These are phyloP conservation scores for Pocillopora grandis DNA, from an alignment of 92 coral and sea anemone species.

Conservation along the genomic window DNA sequence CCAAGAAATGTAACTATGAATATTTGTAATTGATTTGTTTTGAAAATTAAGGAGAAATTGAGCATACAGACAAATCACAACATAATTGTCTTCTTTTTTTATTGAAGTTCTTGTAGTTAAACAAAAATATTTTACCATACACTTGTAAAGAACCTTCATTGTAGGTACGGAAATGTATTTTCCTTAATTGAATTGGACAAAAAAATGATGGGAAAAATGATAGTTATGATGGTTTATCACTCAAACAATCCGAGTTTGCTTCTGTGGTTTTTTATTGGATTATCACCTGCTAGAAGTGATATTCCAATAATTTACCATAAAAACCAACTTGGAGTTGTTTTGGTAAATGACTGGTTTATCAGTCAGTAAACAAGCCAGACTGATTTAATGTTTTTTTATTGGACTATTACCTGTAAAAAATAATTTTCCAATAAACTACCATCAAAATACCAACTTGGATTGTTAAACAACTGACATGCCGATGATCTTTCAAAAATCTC, in stretches of 20 bases:
- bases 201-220: not conserved
- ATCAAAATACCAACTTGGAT: constrained; percentile 30
- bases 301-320: constrained; percentile 21
- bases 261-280: constrained; percentile 19
- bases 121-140: constrained; percentile 1
- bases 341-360: constrained; percentile 32
- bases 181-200: not conserved
- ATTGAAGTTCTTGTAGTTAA: not conserved
- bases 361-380: constrained; percentile 19
- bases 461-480: constrained; percentile 23
- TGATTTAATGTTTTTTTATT: constrained; percentile 5
- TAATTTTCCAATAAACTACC: constrained; percentile 45
- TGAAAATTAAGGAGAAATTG: constrained; percentile 10
- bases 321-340: constrained; percentile 26
- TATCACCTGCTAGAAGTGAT: constrained; percentile 29
- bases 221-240: not conserved
- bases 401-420: constrained; percentile 19
- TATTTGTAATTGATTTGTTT: constrained; percentile 26
- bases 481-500: constrained; percentile 36
- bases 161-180: not conserved
- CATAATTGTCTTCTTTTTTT: not conserved
- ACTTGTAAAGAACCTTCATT: constrained; percentile 1
- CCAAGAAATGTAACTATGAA: constrained; percentile 10
- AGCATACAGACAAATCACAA: not conserved
- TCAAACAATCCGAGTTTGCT: constrained; percentile 28